These are phyloP conservation scores for Orchesella cincta DNA, from an alignment of 1,140 invertebrate species.

Conservation along the genomic window DNA sequence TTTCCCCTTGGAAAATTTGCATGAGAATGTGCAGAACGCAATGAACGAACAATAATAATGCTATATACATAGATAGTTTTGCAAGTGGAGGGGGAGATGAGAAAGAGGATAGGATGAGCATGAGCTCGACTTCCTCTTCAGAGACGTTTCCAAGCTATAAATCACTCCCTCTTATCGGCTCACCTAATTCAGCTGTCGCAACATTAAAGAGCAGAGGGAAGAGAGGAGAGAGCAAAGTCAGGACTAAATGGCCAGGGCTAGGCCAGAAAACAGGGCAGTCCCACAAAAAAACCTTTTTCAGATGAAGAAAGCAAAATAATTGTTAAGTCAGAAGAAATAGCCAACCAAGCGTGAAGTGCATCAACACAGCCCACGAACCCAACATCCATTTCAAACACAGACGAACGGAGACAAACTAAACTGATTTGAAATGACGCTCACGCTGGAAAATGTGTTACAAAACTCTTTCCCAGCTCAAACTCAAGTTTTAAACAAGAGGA, in stretches of 20 bases:
- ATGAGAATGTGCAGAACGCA: not conserved
- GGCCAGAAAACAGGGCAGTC: too few species aligned
- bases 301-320: too few species aligned
- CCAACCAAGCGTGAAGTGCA: too few species aligned
- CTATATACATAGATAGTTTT: not conserved
- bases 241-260: not conserved
- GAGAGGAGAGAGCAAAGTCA: not conserved
- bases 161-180: not conserved
- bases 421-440: too few species aligned
- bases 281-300: too few species aligned
- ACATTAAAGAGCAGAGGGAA: not conserved
- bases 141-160: conserved; percentile 22
- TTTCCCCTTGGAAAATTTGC: not conserved
- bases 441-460: too few species aligned
- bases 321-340: too few species aligned
- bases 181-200: not conserved
- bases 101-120: not conserved
- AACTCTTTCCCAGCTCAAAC: too few species aligned
- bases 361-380: too few species aligned
- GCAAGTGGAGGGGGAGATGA: not conserved
- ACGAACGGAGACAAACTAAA: too few species aligned
- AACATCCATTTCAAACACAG: too few species aligned
- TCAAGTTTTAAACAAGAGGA: too few species aligned
- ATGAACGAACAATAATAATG: not conserved
- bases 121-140: not conserved